These are phyloP conservation scores for Agelas oroides DNA, from an alignment of 37 sponge, comb jelly and placozoan species.

Conservation along the genomic window DNA sequence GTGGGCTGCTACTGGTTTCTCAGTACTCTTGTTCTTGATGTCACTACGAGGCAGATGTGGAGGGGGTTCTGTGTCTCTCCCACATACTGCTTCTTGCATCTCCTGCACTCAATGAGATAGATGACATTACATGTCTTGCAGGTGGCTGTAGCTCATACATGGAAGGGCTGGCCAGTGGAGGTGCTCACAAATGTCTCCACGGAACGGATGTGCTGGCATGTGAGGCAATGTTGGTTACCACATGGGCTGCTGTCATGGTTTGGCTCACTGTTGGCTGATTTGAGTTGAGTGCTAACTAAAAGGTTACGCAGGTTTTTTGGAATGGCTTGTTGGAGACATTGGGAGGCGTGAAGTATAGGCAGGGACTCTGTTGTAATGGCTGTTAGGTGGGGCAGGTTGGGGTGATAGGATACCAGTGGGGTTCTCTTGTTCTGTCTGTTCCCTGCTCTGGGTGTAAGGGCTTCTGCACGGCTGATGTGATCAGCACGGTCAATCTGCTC, in stretches of 20 bases:
- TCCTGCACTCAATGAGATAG: constrained; percentile 11
- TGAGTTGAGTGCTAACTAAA: neutral
- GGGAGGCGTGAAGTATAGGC: constrained; percentile 2
- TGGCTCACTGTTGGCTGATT: neutral
- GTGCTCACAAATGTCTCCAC: neutral
- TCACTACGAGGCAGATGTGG: constrained; percentile 10
- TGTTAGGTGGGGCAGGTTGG: neutral
- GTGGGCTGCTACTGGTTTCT: neutral
- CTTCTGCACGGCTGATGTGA: neutral
- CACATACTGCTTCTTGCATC: constrained; percentile 13
- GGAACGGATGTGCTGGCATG: neutral
- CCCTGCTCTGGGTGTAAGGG: neutral
- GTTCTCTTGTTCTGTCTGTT: neutral
- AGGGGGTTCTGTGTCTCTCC: constrained; percentile 19
- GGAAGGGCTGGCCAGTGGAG: constrained; percentile 1
- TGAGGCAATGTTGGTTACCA: neutral
- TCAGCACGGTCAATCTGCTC: neutral
- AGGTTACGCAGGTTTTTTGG: constrained; percentile 8
- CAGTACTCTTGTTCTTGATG: neutral
- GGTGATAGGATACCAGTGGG: neutral
- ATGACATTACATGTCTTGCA: constrained; percentile 7
- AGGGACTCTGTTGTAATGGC: neutral
- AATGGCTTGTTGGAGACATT: constrained; percentile 2
- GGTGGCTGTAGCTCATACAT: constrained; percentile 6
- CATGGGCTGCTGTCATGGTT: neutral